phyloP scores from a whole-genome alignment of 1,140 invertebrate genomes.

The Heliconius melpomene region DNA sequence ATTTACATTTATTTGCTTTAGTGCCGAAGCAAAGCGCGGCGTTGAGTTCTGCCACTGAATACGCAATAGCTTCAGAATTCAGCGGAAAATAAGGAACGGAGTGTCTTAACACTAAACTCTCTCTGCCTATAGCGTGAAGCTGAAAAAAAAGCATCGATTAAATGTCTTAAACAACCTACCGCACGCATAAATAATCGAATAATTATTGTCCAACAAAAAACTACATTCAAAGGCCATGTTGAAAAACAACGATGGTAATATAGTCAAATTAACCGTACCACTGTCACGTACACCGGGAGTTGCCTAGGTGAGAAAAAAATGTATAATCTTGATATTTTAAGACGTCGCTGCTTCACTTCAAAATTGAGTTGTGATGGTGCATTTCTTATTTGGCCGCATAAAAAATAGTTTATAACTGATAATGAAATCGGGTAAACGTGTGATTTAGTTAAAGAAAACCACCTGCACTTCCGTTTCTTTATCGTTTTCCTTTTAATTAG shows the following conservation, averaged over 20 bases:
- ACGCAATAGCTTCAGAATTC: too few relatives aligned
- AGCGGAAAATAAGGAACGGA: too few relatives aligned
- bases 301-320: slow-evolving; percentile 47
- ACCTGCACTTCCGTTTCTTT: slow-evolving; percentile 62
- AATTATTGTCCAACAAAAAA: slow-evolving; percentile 52
- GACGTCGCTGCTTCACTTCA: slow-evolving; percentile 16
- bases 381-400: slow-evolving; percentile 27
- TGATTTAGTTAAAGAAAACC: slow-evolving; percentile 50
- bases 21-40: too few relatives aligned
- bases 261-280: slow-evolving; percentile 63
- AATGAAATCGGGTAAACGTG: slow-evolving; percentile 48
- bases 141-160: neutral
- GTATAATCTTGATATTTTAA: slow-evolving; percentile 46
- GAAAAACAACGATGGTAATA: slow-evolving; percentile 64
- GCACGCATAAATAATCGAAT: slow-evolving; percentile 58
- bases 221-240: slow-evolving; percentile 38
- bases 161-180: slow-evolving; percentile 56
- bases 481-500: slow-evolving; percentile 52
- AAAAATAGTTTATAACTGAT: slow-evolving; percentile 44
- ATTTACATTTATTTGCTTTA: too few relatives aligned
- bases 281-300: slow-evolving; percentile 62
- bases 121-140: too few relatives aligned
- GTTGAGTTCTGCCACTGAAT: too few relatives aligned
- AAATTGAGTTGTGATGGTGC: slow-evolving; percentile 2
- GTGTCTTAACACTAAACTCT: too few relatives aligned